Conservation (phyloP, 2,888 invertebrate genomes). For the Mantis religiosa region DNA sequence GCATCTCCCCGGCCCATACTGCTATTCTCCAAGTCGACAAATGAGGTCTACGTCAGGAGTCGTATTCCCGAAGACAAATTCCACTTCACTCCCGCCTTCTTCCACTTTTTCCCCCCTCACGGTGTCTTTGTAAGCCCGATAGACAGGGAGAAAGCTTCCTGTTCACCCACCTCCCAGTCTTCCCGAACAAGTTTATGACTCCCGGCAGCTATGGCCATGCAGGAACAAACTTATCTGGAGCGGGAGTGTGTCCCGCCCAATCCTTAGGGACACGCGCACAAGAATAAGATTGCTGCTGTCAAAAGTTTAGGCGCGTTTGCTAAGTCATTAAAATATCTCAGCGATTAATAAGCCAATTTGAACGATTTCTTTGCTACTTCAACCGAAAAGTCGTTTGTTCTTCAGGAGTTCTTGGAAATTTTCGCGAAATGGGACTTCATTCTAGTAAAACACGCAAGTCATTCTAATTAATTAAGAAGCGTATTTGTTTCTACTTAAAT, state of each 20-base stretch:
- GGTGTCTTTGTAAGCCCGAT: not conserved
- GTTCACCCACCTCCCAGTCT: not conserved
- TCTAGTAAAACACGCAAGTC: too few species aligned
- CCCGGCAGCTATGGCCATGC: not conserved
- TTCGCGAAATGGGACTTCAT: too few species aligned
- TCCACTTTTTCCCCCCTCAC: not conserved
- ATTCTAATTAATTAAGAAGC: too few species aligned
- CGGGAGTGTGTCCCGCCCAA: not conserved
- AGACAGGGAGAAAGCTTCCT: not conserved
- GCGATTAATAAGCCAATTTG: too few species aligned
- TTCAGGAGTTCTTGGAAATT: too few species aligned
- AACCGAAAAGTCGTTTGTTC: too few species aligned
- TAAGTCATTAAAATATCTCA: not conserved
- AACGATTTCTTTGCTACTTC: too few species aligned
- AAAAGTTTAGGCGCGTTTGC: not conserved
- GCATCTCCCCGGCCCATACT: not conserved
- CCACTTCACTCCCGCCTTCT: constrained; percentile 4
- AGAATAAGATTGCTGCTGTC: not conserved
- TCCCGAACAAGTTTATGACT: not conserved
- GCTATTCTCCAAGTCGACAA: constrained; percentile 10
- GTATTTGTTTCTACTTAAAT: too few species aligned
- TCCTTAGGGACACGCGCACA: not conserved
- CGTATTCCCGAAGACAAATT: constrained; percentile 14
- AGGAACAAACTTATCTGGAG: not conserved
- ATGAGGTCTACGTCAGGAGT: constrained; percentile 16